phyloP scores from a whole-genome alignment of 2,888 invertebrate genomes.

The Zelleria hepariella region DNA sequence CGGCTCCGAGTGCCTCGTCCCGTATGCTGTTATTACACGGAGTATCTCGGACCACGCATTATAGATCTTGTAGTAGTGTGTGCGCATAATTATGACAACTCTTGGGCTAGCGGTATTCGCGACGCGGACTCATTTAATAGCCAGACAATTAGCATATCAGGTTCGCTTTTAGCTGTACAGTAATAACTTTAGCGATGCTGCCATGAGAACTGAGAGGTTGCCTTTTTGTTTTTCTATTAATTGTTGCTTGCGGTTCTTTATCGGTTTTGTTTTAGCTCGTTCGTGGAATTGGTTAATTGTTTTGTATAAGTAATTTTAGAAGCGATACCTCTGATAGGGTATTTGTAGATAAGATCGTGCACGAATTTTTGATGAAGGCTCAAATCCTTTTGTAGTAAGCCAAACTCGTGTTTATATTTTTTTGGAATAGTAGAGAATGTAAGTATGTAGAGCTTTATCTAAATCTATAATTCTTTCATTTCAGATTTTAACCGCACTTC shows the following conservation, averaged over 20 bases:
- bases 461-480: no score
- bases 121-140: conserved; percentile 48
- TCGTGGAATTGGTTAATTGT: background rate
- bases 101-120: conserved; percentile 55
- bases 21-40: conserved; percentile 53
- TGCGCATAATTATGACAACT: conserved; percentile 53
- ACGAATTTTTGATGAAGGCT: background rate
- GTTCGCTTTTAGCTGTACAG: conserved; percentile 21
- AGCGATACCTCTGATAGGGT: background rate
- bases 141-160: conserved; percentile 50
- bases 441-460: no score
- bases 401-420: background rate
- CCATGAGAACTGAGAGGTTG: conserved; percentile 22
- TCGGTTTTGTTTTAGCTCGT: conserved; percentile 9
- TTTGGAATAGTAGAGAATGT: no score
- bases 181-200: conserved; percentile 23
- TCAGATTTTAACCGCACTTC: no score
- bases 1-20: conserved; percentile 49
- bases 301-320: no score
- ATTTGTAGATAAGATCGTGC: background rate
- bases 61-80: conserved; percentile 37
- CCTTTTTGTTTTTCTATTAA: conserved; percentile 11
- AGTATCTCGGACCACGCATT: conserved; percentile 51
- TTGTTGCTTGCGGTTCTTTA: conserved; percentile 15
- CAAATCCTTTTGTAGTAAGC: conserved; percentile 13